A percentile compares a stretch with the other conserved stretches of the same genome.
phyloP scores from a whole-genome alignment of 2,797 vertebrate genomes.

The Rhabdomys pumilio region DNA sequence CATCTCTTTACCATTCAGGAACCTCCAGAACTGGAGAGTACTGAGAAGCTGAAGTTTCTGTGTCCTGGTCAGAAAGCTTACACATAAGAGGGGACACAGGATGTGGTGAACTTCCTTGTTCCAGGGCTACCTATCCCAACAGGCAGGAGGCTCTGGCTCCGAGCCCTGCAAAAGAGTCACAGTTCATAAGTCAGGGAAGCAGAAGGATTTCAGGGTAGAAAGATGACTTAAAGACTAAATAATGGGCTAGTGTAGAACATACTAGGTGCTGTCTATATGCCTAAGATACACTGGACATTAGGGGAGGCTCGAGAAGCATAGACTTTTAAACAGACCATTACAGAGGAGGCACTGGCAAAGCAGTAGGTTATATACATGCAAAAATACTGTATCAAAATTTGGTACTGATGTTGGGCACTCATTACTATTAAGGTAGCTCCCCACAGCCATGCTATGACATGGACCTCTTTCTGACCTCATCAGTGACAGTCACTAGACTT shows the following conservation, averaged over 20 bases:
- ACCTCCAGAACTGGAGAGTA: not conserved
- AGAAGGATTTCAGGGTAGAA: not conserved
- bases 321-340: not conserved
- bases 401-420: not conserved
- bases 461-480: not conserved
- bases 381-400: conserved; percentile 17
- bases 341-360: not conserved
- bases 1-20: not conserved
- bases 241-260: not conserved
- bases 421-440: not conserved
- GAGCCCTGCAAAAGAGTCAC: not conserved
- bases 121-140: not conserved
- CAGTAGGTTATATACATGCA: not conserved
- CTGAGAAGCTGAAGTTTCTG: too few species aligned
- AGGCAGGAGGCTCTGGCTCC: not conserved
- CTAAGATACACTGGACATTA: not conserved
- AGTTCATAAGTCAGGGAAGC: not conserved
- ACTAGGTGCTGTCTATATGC: not conserved
- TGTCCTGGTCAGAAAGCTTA: not conserved
- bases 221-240: not conserved
- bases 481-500: not conserved
- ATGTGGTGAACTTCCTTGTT: not conserved
- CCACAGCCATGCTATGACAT: accelerated
- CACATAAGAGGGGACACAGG: not conserved
- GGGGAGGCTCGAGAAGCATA: not conserved